phyloP scores from a whole-genome alignment of 2,797 vertebrate species.

The Hydrolagus colliei region DNA sequence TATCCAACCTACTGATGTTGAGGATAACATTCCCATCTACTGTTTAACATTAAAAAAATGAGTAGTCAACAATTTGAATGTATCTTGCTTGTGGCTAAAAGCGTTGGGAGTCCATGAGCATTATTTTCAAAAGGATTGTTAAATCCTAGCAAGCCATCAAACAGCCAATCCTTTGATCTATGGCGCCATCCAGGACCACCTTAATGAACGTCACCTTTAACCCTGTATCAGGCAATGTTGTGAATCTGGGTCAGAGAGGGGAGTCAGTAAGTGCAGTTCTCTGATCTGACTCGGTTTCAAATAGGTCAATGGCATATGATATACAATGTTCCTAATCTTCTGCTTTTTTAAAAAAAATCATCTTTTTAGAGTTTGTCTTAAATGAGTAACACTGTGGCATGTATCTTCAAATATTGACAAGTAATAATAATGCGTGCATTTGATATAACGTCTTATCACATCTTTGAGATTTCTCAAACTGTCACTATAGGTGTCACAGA shows the following conservation, averaged over 20 bases:
- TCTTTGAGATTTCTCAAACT: too few species aligned
- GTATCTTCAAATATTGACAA: too few species aligned
- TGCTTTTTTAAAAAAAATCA: too few species aligned
- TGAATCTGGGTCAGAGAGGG: not conserved
- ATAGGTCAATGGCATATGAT: not conserved
- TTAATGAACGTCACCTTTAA: not conserved
- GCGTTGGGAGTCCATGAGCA: not conserved
- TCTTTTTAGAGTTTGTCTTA: too few species aligned
- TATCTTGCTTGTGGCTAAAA: not conserved
- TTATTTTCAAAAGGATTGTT: not conserved
- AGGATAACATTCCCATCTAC: too few species aligned
- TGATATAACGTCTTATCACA: too few species aligned
- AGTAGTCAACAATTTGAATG: not conserved
- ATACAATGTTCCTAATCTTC: not conserved
- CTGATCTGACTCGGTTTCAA: not conserved
- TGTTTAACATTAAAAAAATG: not conserved
- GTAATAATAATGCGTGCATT: too few species aligned
- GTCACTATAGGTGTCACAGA: too few species aligned
- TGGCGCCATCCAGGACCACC: not conserved
- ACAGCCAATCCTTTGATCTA: not conserved
- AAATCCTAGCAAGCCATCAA: not conserved
- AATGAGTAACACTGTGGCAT: too few species aligned
- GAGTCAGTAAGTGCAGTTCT: not conserved
- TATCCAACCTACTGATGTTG: not conserved
- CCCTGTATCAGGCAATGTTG: not conserved